Evolutionary conservation across 2,888 invertebrate genomes (phyloP), one percentile per base, ranked within the genome.

Genomic region (Pollenia labialis): DNA sequence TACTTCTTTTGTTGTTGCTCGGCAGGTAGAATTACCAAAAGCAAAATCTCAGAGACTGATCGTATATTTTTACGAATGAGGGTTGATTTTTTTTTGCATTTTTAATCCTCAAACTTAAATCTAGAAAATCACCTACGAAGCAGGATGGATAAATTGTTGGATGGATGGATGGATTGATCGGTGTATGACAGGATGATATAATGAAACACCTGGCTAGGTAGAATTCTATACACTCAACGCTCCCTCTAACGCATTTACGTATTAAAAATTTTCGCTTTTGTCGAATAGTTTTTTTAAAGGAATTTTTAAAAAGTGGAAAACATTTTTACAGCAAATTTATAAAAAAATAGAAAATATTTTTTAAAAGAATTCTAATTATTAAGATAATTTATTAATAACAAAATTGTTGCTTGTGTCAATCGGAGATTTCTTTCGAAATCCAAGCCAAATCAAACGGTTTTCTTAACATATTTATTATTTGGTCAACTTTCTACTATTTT

Each of bases 151-250:
- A 48, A 62, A 82, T 69, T 74, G 81, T 81, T 86, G 66, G 86
- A 66, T 86, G 86, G 79, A 81, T 74, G 56, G 62, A 81, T 74
- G 56, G 62, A 82, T 69, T 74, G 81, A 83, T 86, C 60, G 86
- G 72, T 86, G 86, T 64, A 86, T 86, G 83, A 86, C 83, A 83
- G 79, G 76, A 86, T 86, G 83, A 76, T 83, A 86, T 87, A 76
- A 84, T 77, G 84, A 87, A 87, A 84, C 87, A 87, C 87, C 87
- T 87, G 87, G 87, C 79, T 48, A 32, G 42, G n/a, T 74, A 68
- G 54, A 74, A 60, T 46, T 44, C 0, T 32, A 23, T 23, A 69
- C 42, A 23, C 48, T 74, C 58, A 48, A 58, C 10, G 23, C 50
- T 42, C 6, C 12, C 18, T 52, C 62, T 52, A 72, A 46, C 32